Conservation (phyloP, 2,797 vertebrate species). For the Hoplostethus mediterraneus region DNA sequence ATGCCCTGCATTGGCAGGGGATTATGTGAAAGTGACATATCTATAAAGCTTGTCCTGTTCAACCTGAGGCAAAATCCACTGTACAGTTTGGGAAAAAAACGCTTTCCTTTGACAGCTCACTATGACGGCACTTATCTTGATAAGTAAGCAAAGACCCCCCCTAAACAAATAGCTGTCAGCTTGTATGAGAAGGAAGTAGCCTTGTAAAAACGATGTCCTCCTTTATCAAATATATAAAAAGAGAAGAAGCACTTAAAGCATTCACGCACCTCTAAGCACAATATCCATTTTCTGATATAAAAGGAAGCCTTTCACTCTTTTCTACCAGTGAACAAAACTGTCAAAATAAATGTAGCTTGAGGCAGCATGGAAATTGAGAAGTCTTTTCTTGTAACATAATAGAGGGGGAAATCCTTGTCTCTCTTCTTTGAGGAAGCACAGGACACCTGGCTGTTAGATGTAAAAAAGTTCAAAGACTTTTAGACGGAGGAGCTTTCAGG, state of each 20-base stretch:
- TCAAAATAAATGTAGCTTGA: conserved; percentile 61
- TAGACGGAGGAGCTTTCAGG: conserved; percentile 36
- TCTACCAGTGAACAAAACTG: conserved; percentile 61
- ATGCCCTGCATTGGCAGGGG: conserved; percentile 47
- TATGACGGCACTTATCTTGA: conserved; percentile 36
- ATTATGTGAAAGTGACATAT: conserved; percentile 62
- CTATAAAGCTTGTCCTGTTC: conserved; percentile 41
- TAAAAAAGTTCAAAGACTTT: conserved; percentile 67
- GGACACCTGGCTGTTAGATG: conserved; percentile 78
- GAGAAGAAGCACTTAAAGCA: conserved; percentile 18
- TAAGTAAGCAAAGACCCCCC: conserved; percentile 49
- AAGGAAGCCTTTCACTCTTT: conserved; percentile 50
- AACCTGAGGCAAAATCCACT: conserved; percentile 42
- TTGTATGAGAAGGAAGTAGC: conserved; percentile 61
- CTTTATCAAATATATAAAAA: conserved; percentile 42
- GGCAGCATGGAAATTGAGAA: conserved; percentile 62
- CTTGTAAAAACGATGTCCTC: conserved; percentile 17
- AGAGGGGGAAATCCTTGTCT: conserved; percentile 61
- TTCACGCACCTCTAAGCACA: conserved; percentile 9
- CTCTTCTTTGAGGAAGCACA: conserved; percentile 59
- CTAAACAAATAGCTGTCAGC: conserved; percentile 53
- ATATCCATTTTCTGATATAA: conserved; percentile 46
- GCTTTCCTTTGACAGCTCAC: conserved; percentile 47
- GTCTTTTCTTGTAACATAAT: conserved; percentile 75
- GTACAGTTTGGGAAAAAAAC: conserved; percentile 53